phyloP scores from a whole-genome alignment of 2,888 invertebrate species.

The Conistra vaccinii region DNA sequence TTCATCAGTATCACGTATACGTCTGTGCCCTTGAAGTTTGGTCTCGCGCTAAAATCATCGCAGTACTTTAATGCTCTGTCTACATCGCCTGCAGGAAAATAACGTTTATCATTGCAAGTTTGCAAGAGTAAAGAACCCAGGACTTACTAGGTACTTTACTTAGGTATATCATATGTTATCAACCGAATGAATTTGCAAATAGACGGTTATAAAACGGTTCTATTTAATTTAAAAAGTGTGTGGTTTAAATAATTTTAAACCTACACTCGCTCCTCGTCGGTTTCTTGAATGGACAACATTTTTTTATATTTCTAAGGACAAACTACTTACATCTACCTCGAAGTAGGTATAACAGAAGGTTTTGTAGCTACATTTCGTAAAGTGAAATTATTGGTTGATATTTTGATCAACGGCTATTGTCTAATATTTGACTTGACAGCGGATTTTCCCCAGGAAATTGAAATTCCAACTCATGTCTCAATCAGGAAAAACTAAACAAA shows the following conservation, averaged over 20 bases:
- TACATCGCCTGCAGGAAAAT: conserved; percentile 91
- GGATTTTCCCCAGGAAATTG: background rate
- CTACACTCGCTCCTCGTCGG: background rate
- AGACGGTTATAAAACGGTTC: background rate
- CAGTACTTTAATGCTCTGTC: conserved; percentile 96
- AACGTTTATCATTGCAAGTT: background rate
- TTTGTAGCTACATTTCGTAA: background rate
- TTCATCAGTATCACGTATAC: conserved; percentile 92
- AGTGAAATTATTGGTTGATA: background rate
- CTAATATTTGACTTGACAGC: background rate
- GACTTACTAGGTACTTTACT: background rate
- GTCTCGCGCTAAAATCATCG: conserved; percentile 91
- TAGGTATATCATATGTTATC: background rate
- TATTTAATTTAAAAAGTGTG: background rate
- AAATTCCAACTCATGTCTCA: background rate
- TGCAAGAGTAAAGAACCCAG: background rate
- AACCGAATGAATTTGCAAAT: background rate
- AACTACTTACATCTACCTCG: background rate
- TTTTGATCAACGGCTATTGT: background rate
- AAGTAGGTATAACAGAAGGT: background rate
- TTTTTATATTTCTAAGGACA: background rate
- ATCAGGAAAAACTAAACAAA: conserved; percentile 11
- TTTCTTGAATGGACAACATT: background rate
- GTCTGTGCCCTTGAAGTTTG: conserved; percentile 80
- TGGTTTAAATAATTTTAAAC: too few species aligned